Percentiles rank a stretch among this genome's conserved stretches.
These are phyloP conservation scores for Platalea minor DNA, from an alignment of 2,797 vertebrate genomes.

Conservation along the genomic window DNA sequence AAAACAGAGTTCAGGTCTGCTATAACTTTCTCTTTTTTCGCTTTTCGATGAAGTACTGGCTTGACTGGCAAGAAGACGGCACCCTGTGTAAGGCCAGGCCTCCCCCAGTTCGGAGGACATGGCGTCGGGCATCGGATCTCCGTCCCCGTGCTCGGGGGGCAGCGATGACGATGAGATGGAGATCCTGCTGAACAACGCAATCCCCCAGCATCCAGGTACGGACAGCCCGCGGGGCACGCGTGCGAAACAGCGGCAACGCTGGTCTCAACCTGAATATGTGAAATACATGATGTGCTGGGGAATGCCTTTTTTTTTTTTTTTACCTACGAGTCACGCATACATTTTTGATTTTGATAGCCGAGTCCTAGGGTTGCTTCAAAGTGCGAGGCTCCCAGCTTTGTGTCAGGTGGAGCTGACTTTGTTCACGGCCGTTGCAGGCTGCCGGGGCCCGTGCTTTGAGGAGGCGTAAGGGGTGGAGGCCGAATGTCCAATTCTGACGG, in stretches of 20 bases:
- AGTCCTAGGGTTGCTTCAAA: not conserved
- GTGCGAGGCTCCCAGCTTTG: accelerated
- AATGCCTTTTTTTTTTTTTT: not conserved
- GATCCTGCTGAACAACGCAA: conserved; percentile 74
- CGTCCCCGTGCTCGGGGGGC: conserved; percentile 76
- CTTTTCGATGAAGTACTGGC: not conserved
- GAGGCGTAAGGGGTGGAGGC: not conserved
- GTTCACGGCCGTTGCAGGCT: not conserved
- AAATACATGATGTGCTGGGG: not conserved
- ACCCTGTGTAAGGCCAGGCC: conserved; percentile 11
- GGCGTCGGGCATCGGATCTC: conserved; percentile 79
- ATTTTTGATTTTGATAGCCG: not conserved
- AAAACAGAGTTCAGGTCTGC: not conserved
- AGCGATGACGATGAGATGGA: conserved; percentile 80
- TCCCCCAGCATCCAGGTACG: conserved; percentile 76
- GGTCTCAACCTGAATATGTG: not conserved
- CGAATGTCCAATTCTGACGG: accelerated
- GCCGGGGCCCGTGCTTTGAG: not conserved
- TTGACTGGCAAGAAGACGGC: not conserved
- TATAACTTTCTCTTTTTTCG: not conserved
- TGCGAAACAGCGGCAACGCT: not conserved
- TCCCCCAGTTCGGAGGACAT: conserved; percentile 62
- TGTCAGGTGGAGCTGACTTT: conserved; percentile 6
- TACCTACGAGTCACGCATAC: accelerated
- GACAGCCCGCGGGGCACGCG: not conserved